phyloP scores from a whole-genome alignment of 1,140 invertebrate genomes.

The Megalonaias nervosa region DNA sequence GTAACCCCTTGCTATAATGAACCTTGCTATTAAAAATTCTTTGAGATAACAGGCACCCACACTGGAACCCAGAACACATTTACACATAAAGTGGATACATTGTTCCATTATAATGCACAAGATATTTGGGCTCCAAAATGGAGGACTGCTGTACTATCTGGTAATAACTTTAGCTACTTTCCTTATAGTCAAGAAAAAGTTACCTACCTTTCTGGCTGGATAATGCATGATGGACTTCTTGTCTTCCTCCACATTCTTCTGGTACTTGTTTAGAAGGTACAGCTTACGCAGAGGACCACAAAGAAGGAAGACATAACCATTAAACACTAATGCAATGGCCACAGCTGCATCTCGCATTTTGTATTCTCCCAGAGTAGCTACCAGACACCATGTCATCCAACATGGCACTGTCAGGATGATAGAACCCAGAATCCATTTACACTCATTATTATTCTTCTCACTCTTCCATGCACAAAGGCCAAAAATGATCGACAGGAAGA shows the following conservation, averaged over 20 bases:
- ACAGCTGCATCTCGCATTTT: conserved; percentile 67
- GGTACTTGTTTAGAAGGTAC: conserved; percentile 66
- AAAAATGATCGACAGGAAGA: conserved; percentile 69
- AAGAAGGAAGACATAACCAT: conserved; percentile 66
- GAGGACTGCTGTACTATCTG: neutral
- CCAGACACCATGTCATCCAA: conserved; percentile 73
- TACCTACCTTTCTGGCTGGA: conserved; percentile 35
- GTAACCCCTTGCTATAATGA: too few species aligned
- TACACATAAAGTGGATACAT: too few species aligned
- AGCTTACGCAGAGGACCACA: conserved; percentile 69
- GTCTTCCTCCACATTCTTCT: conserved; percentile 51
- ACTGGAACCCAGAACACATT: too few species aligned
- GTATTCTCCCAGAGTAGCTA: conserved; percentile 65
- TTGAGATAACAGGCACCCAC: too few species aligned
- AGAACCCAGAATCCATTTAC: conserved; percentile 71
- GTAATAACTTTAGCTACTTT: neutral
- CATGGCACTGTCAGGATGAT: conserved; percentile 63
- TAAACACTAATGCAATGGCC: conserved; percentile 67
- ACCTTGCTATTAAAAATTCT: too few species aligned
- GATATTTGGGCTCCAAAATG: too few species aligned
- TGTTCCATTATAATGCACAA: too few species aligned
- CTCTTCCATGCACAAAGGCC: conserved; percentile 67
- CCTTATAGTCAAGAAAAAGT: neutral
- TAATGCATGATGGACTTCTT: conserved; percentile 26
- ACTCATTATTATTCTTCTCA: conserved; percentile 47